These are phyloP conservation scores for Tenualosa thibaudeaui DNA, from an alignment of 2,797 vertebrate species.

Conservation along the genomic window DNA sequence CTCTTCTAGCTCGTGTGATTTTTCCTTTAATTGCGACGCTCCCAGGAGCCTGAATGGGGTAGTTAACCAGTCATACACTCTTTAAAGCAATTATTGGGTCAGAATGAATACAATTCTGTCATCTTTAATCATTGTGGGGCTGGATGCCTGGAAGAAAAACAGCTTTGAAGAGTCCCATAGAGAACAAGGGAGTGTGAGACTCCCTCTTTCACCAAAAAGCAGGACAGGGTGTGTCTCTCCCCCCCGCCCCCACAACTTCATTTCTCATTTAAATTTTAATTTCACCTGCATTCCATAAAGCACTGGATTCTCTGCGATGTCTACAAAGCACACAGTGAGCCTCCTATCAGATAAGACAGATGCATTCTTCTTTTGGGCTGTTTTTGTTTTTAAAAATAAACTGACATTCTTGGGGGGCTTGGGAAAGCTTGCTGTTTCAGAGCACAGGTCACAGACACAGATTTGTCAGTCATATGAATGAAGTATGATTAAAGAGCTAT, in stretches of 20 bases:
- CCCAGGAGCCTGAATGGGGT: conserved; percentile 74
- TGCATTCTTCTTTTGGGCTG: neutral
- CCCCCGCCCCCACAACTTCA: neutral
- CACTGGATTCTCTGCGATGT: neutral
- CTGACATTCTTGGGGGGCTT: neutral
- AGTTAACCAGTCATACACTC: conserved; percentile 83
- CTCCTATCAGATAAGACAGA: neutral
- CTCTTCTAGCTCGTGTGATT: conserved; percentile 71
- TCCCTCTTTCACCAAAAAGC: neutral
- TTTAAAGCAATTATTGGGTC: conserved; percentile 83
- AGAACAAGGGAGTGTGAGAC: neutral
- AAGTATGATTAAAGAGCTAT: neutral
- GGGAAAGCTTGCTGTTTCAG: neutral
- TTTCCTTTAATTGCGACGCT: conserved; percentile 80
- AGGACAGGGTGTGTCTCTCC: neutral
- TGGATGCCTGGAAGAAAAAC: conserved; percentile 77
- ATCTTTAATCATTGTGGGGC: conserved; percentile 82
- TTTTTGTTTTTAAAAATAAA: neutral
- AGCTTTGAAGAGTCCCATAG: conserved; percentile 43
- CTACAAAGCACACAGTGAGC: neutral
- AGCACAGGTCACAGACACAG: neutral
- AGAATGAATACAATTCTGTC: conserved; percentile 82
- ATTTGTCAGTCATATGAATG: neutral
- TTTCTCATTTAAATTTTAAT: neutral
- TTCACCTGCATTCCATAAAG: neutral